Evolutionary conservation across 2,797 vertebrate species (phyloP), one percentile per base, ranked within the genome.

Genomic region (Alca torda): DNA sequence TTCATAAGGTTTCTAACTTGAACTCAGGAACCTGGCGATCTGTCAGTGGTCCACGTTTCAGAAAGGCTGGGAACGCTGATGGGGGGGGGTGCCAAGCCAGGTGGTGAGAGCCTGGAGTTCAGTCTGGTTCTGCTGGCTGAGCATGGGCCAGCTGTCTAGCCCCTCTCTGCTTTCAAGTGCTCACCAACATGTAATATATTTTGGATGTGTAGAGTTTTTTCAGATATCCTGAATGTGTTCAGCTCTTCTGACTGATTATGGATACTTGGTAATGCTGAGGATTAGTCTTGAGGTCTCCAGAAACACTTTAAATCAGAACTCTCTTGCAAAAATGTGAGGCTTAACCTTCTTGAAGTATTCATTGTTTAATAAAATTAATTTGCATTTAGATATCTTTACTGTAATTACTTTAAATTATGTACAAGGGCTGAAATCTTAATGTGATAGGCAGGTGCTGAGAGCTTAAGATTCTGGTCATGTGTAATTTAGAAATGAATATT

Each of bases 361-460:
- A 64, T 53, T 84, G 35, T 86, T 92, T 79, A 74, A 89, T 77
- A 60, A 87, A 94, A 93, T 77, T 63, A 89, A 85, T 80, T 82
- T 68, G 37, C 60, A 75, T 87, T 94, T 91, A 72, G 75, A 33
- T 93, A 48, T 74, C 76, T 72, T 77, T 85, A 24, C 76, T 94
- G 33, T 68, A 93, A 90, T 94, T 94, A 82, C 70, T 65, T 65
- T 45, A 76, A 94, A 86, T 94, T 76, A 82, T 37, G 43, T 74
- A 59, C 56, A 86, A 77, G 72, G 60, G 19, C 72, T 79, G 67
- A 83, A 95, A 89, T 70, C 59, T 76, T 35, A 81, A 90, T 80
- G 60, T 48, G 54, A 89, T 61, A 50, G 46, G 53, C 51, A 91
- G 61, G 50, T 85, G 75, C 72, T 31, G 26, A 87, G 41, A 87